These are phyloP conservation scores for Epicampocera succincta DNA, from an alignment of 2,888 invertebrate genomes.

Conservation along the genomic window DNA sequence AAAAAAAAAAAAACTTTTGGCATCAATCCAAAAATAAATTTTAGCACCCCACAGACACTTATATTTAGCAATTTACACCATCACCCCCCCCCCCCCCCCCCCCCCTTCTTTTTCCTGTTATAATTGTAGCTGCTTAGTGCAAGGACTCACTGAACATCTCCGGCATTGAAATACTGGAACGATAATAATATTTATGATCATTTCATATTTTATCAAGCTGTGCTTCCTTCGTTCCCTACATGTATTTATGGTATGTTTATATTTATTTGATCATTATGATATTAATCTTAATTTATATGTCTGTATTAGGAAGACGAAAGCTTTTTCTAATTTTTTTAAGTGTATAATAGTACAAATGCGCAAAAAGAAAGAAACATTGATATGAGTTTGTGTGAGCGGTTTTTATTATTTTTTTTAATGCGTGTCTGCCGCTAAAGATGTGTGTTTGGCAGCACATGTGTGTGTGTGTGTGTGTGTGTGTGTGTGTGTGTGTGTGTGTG, in stretches of 20 bases:
- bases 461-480: background rate
- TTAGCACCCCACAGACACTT: conserved; percentile 29
- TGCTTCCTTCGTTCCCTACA: conserved; percentile 11
- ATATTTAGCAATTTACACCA: conserved; percentile 10
- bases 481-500: conserved; percentile 8
- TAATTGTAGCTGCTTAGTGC: background rate
- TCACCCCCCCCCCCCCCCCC: background rate
- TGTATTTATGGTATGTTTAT: conserved; percentile 17
- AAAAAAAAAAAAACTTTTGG: conserved; percentile 38
- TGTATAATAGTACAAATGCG: background rate
- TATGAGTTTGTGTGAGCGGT: conserved; percentile 8
- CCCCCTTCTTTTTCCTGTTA: too few relatives aligned
- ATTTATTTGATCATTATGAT: conserved; percentile 50
- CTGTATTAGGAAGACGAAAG: conserved; percentile 20
- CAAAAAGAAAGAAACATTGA: background rate
- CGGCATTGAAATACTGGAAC: background rate
- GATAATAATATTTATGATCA: conserved; percentile 63
- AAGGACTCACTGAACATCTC: conserved; percentile 13
- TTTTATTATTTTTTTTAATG: conserved; percentile 53
- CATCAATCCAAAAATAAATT: conserved; percentile 17
- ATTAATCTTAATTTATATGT: conserved; percentile 54
- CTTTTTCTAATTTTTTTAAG: background rate
- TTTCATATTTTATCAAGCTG: conserved; percentile 60
- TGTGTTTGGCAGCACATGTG: background rate
- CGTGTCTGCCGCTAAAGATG: conserved; percentile 51